Percentiles rank a stretch among this genome's conserved stretches.
These are phyloP conservation scores for Decapterus maruadsi DNA, from an alignment of 2,797 vertebrate genomes.

Conservation along the genomic window DNA sequence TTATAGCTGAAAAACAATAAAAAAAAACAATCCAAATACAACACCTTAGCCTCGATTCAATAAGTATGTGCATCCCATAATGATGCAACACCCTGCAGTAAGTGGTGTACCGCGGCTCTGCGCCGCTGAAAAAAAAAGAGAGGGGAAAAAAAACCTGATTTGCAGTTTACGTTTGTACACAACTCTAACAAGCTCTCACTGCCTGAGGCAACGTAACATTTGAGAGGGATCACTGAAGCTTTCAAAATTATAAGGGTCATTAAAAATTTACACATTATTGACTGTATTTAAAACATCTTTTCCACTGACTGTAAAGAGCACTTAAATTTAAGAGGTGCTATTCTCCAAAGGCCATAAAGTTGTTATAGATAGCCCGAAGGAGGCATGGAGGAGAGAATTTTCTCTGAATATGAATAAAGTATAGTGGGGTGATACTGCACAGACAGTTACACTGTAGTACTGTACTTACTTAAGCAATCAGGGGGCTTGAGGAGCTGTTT, in stretches of 20 bases:
- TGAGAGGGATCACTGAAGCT: constrained; percentile 76
- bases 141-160: constrained; percentile 43
- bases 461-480: constrained; percentile 59
- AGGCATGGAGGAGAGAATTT: constrained; percentile 67
- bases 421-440: constrained; percentile 57
- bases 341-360: constrained; percentile 83
- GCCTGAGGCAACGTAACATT: constrained; percentile 80
- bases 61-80: constrained; percentile 60
- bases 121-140: constrained; percentile 28
- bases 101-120: constrained; percentile 49
- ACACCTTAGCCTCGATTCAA: constrained; percentile 59
- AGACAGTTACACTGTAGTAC: constrained; percentile 55
- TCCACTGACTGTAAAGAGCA: constrained; percentile 84
- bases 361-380: constrained; percentile 81
- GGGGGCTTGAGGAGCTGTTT: constrained; percentile 57
- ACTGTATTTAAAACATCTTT: constrained; percentile 87
- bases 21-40: constrained; percentile 48
- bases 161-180: constrained; percentile 72
- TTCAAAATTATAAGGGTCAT: constrained; percentile 84
- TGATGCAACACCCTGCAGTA: constrained; percentile 69
- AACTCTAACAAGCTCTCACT: constrained; percentile 74
- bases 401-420: constrained; percentile 77
- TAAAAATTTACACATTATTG: constrained; percentile 86
- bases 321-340: constrained; percentile 85
- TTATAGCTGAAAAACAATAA: constrained; percentile 32